Conservation (phyloP, 1,140 invertebrate species). For the Uloborus diversus region DNA sequence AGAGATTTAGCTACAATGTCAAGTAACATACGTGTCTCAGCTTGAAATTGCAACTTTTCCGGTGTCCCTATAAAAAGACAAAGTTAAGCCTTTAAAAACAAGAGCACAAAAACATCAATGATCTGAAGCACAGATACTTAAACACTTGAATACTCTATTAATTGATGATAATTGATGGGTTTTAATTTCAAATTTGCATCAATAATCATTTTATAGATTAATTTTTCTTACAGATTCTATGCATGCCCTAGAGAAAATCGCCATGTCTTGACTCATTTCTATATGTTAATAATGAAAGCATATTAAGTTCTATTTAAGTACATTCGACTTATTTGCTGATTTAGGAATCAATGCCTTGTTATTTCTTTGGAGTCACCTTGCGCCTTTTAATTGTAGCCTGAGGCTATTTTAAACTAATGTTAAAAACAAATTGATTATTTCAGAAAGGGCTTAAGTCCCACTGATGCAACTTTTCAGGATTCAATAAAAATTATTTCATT, state of each 20-base stretch:
- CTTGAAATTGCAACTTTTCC: conserved; percentile 82
- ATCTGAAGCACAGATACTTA: not conserved
- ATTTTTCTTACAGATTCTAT: not conserved
- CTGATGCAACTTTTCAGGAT: no score
- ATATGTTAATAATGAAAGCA: no score
- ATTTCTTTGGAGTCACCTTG: no score
- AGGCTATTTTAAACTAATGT: no score
- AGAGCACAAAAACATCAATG: no score
- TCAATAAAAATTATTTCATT: no score
- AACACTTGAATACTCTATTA: not conserved
- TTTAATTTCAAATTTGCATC: not conserved
- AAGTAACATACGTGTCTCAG: conserved; percentile 92
- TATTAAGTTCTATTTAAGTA: not conserved
- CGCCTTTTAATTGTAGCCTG: no score
- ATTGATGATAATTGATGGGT: not conserved
- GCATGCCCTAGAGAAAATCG: not conserved
- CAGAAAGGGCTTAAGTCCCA: no score
- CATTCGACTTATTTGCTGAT: not conserved
- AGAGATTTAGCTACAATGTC: conserved; percentile 97
- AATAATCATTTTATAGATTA: not conserved
- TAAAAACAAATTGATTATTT: no score
- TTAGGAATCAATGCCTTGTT: no score
- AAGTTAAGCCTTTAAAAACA: no score
- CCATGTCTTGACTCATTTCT: no score
- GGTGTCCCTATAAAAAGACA: conserved; percentile 62